Conservation (phyloP, 2,113 vertebrate genomes). For the Camelus bactrianus region DNA sequence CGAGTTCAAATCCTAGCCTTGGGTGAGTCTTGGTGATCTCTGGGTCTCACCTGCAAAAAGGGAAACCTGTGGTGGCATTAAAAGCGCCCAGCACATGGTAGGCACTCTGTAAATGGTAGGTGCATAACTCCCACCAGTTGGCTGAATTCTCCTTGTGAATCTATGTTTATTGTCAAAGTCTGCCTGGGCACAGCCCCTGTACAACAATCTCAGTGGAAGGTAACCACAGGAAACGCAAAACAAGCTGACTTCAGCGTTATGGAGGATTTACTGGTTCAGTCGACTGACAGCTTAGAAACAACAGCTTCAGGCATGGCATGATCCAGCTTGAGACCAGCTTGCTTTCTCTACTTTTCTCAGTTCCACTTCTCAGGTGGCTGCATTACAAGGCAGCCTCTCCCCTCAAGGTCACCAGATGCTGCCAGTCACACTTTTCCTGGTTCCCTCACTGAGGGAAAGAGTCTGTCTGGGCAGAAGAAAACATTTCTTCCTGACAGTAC, state of each 20-base stretch:
- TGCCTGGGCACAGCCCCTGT: neutral
- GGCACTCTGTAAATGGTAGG: rapidly evolving
- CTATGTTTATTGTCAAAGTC: no score
- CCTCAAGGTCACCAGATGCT: neutral
- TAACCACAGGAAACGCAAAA: neutral
- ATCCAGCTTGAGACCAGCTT: neutral
- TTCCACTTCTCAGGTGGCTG: neutral
- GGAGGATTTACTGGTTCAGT: neutral
- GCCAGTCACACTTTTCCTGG: neutral
- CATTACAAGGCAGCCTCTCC: neutral
- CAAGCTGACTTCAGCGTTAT: neutral
- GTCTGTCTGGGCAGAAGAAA: neutral
- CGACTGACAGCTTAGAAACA: rapidly evolving
- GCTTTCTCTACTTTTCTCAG: neutral
- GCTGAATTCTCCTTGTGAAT: neutral
- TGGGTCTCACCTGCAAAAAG: neutral
- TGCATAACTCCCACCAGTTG: rapidly evolving
- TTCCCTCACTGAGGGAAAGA: neutral
- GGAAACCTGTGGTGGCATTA: neutral
- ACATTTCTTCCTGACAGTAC: rapidly evolving
- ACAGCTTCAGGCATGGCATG: neutral
- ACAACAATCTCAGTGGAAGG: neutral
- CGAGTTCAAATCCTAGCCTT: neutral
- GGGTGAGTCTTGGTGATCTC: neutral
- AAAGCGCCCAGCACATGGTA: neutral